Evolutionary conservation across 2,113 vertebrate species (phyloP), one percentile per base, ranked within the genome.

Genomic region (Scophthalmus maximus): DNA sequence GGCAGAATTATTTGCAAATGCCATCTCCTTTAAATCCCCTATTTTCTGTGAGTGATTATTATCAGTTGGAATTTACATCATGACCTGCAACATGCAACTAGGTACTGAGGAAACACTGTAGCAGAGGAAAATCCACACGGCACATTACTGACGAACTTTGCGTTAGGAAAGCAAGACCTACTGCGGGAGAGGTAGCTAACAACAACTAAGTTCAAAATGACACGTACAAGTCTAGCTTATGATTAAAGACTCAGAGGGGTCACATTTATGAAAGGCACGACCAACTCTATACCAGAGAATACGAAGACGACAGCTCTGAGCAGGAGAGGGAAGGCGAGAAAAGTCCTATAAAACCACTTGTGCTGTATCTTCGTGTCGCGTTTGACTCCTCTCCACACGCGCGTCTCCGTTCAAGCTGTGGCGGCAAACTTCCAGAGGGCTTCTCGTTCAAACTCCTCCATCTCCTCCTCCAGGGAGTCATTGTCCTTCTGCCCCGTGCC

Each of bases 381-480:
- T 73, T 44, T 60, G n/a, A n/a, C 40, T 73, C 47, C n/a, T 23
- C 25, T 49, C 4, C n/a, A 26, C n/a, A 49, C 52, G 14, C 23
- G 8, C 30, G 25, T 73, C 52, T 15, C 7, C 32, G 2, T 70
- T 78, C 79, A 92, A 29, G 77, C 76, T 0, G 77, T 65, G 58
- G 84, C 76, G 0, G 89, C 74, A 73, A 95, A 94, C 78, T 92
- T 93, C 88, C 90, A 92, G 74, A 94, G 79, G 7, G 90, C 90
- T 38, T 94, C 95, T 20, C 94, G 93, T 84, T 98, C 96, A 4
- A 99, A 99, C 85, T 94, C 95, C 8, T 97, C 96, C 66, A 95
- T 96, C 1, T 90, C 93, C 22, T 96, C 88, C 8, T 97, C 93
- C 20, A 94, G 80, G 20, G 81, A 77, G 50, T 92, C 87, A 17